These are phyloP conservation scores for Calephelis perditalis DNA, from an alignment of 2,888 invertebrate species.

Conservation along the genomic window DNA sequence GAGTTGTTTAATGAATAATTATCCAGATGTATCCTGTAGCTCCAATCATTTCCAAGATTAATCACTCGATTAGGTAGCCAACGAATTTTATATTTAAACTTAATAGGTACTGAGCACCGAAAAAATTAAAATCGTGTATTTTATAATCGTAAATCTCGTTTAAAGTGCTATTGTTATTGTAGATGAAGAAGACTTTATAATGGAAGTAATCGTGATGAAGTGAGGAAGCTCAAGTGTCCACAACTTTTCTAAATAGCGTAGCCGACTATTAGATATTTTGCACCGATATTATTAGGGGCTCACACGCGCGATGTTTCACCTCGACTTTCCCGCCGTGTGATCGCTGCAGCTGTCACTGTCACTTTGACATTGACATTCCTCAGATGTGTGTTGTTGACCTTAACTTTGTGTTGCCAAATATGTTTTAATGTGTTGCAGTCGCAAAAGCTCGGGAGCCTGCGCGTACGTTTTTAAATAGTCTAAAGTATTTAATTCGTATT, in stretches of 20 bases:
- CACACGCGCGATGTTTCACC: conserved; percentile 46
- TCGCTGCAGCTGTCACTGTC: conserved; percentile 17
- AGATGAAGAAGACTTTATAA: conserved; percentile 67
- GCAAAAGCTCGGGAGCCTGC: conserved; percentile 34
- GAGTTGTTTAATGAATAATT: background rate
- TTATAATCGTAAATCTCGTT: conserved; percentile 52
- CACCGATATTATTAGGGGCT: conserved; percentile 60
- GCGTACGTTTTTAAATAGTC: conserved; percentile 38
- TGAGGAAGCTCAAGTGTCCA: conserved; percentile 55
- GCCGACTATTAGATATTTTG: conserved; percentile 72
- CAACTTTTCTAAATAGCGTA: conserved; percentile 69
- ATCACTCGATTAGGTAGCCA: conserved; percentile 71
- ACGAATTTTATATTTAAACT: conserved; percentile 61
- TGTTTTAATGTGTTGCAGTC: conserved; percentile 39
- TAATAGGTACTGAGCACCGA: conserved; percentile 64
- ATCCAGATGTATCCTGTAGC: conserved; percentile 57
- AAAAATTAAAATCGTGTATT: conserved; percentile 61
- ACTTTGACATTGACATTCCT: conserved; percentile 8
- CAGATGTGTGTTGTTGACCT: conserved; percentile 12
- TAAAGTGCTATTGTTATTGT: conserved; percentile 58
- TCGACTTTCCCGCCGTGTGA: conserved; percentile 23
- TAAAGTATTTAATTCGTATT: conserved; percentile 67
- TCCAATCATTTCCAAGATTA: conserved; percentile 47
- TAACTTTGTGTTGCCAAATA: conserved; percentile 13
- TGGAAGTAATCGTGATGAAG: conserved; percentile 15